Evolutionary conservation across 2,888 invertebrate species (phyloP), one percentile per base, ranked within the genome.

Genomic region (Brassicogethes aeneus): DNA sequence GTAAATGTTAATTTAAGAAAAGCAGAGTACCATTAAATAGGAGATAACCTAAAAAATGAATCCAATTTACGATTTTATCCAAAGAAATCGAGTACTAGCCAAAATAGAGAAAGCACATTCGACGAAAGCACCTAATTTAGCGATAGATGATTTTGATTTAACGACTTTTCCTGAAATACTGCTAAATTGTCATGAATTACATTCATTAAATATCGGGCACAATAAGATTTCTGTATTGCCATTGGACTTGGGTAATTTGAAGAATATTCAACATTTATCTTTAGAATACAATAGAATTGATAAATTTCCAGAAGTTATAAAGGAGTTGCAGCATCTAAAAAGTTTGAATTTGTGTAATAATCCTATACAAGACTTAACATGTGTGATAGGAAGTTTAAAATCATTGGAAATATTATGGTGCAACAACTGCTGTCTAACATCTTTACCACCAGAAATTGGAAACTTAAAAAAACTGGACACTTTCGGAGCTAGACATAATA

Each of bases 291-390:
- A 82, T 59, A 74, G 75, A 45, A 68, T 82, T 43, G 70, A 66
- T 44, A 68, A 68, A 14, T 72, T 82, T 56, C 82, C 82, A 1
- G 52, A 69, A n/a, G 75, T 75, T 48, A 70, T 82, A 48, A 75
- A 74, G 33, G 68, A 72, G 46, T 62, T 82, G 51, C 72, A 72
- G 51, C 72, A 74, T 43, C 65, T 82, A 32, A 73, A 76, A 33
- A 75, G 75, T 50, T 64, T 82, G 40, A 82, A 82, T 56, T 61
- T 82, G 34, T 82, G 81, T 60, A 79, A 81, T 53, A 82, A 82
- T 61, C 76, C 76, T 5, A 68, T 82, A 34, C 66, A 69, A 43
- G 66, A 64, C 17, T 61, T 82, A 39, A 75, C 78, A 17, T 71
- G 73, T 7, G 75, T 77, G 57, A 73, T 82, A 43, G 79, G 79